phyloP scores from a whole-genome alignment of 2,113 vertebrate genomes.

The Rhagologus leucostigma region DNA sequence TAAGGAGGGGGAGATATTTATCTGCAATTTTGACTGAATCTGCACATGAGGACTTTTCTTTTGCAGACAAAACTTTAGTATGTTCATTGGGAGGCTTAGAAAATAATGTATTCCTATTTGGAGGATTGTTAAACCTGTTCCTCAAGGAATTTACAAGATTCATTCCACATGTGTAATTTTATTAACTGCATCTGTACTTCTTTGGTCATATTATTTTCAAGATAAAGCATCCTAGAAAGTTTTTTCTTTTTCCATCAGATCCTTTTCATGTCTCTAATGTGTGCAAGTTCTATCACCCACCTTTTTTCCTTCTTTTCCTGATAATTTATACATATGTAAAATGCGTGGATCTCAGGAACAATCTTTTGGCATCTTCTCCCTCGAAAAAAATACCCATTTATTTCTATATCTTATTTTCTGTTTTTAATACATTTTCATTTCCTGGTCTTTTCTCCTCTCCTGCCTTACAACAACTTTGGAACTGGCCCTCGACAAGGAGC shows the following conservation, averaged over 20 bases:
- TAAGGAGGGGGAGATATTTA: neutral
- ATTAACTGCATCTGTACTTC: neutral
- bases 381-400: neutral
- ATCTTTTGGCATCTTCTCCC: neutral
- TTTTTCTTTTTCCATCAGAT: neutral
- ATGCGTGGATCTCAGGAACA: neutral
- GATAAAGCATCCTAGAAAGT: neutral
- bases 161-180: neutral
- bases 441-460: neutral
- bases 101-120: neutral
- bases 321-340: neutral
- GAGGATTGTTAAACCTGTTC: neutral
- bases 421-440: neutral
- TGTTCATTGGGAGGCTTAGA: neutral
- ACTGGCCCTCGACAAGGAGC: neutral
- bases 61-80: neutral
- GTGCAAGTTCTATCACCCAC: neutral
- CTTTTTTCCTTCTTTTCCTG: neutral
- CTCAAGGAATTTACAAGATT: neutral
- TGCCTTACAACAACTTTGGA: neutral
- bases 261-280: neutral
- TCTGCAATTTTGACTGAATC: neutral
- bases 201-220: neutral
- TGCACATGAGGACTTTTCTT: neutral
- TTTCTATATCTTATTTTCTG: neutral